A percentile compares a stretch with the other conserved stretches of the same genome.
These are phyloP conservation scores for Syngnathus acus DNA, from an alignment of 2,797 vertebrate genomes.

Conservation along the genomic window DNA sequence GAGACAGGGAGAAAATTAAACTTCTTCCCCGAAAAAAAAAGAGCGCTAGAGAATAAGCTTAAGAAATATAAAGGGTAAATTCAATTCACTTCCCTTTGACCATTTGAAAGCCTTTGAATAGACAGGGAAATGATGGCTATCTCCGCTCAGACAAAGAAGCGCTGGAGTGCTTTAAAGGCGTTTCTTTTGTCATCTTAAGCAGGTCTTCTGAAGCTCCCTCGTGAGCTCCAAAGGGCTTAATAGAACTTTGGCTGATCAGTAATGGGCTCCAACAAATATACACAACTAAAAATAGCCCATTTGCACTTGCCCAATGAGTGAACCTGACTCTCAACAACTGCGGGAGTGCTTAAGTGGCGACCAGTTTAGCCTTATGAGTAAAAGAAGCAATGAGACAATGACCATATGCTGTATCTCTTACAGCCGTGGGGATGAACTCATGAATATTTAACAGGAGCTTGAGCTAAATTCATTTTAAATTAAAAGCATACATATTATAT, in stretches of 20 bases:
- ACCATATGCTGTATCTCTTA: constrained; percentile 59
- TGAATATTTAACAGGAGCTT: constrained; percentile 63
- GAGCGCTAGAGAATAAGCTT: constrained; percentile 9
- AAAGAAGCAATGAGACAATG: constrained; percentile 46
- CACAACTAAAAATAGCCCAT: constrained; percentile 21
- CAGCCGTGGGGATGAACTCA: constrained; percentile 43
- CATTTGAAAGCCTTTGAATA: constrained; percentile 27
- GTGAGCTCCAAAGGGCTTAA: constrained; percentile 16
- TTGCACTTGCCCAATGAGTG: constrained; percentile 18
- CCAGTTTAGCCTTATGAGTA: background rate
- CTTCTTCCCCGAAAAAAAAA: constrained; percentile 10
- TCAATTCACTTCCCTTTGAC: constrained; percentile 20
- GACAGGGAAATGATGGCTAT: constrained; percentile 33
- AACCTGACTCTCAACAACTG: constrained; percentile 28
- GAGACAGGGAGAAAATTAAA: constrained; percentile 21
- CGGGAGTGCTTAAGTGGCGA: constrained; percentile 8
- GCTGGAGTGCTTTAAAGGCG: constrained; percentile 20
- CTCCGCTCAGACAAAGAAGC: constrained; percentile 30
- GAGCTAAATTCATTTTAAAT: constrained; percentile 60
- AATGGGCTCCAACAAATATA: constrained; percentile 23
- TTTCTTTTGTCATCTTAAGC: constrained; percentile 26
- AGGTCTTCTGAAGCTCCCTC: constrained; percentile 12
- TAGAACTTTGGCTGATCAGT: constrained; percentile 36
- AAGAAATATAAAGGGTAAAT: constrained; percentile 29
- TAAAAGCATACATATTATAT: constrained; percentile 52